Evolutionary conservation across 2,888 invertebrate species (phyloP), one percentile per base, ranked within the genome.

Genomic region (Chorisops tibialis): DNA sequence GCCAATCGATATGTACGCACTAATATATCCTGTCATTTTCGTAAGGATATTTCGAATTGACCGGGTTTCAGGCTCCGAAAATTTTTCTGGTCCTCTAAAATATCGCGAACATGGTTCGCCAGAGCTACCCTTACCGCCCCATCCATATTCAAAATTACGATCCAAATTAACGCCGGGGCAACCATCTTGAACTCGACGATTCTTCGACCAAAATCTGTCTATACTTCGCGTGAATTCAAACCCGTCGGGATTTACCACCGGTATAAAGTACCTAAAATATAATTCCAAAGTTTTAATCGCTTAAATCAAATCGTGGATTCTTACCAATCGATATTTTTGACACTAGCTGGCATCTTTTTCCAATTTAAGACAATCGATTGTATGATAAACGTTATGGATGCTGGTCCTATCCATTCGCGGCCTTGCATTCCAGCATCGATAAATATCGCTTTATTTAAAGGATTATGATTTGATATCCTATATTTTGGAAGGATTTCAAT

Each of bases 371-470:
- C 85, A 18, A 92, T 76, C 63, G 85, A 81, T 68, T 90, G 84
- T 9, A 91, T 86, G 48, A 91, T 81, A 75, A 85, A 91, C 0
- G 91, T 89, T 3, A 89, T 87, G 0, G 87, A 84, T 0, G 91
- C 89, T 0, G 89, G 86, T 43, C 88, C 87, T 67, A 92, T 87
- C 92, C 92, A 96, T 80, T 96, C 96, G 16, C 95, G 82, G 0
- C 91, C 90, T 71, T 93, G 93, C 65, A 92, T 87, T 2, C 91
- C 87, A 0, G 85, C 87, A 69, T 88, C 88, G 30, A 89, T 75
- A 83, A 89, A 89, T 1, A 89, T 80, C 0, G 86, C 87, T 50
- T 80, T 79, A 59, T 85, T 87, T 1, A 76, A 76, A 0, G 77
- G 70, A 41, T 81, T 77, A 1, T 88, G 87, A 69, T 88, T 88